Percentiles rank a stretch among this genome's conserved stretches.
Conservation (phyloP, 23 tunicate genomes). For the Halocynthia roretzi region DNA sequence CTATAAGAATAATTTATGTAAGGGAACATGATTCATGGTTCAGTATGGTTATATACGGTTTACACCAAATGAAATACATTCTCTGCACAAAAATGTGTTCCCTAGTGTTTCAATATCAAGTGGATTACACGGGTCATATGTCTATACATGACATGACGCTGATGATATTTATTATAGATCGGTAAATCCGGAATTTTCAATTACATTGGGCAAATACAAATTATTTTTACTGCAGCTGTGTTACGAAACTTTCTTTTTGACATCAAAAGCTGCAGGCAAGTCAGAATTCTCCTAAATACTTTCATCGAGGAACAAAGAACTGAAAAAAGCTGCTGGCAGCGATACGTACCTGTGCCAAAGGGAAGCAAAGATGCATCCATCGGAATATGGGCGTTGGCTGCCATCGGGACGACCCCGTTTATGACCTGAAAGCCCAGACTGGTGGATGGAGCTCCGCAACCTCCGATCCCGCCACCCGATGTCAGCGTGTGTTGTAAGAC, state of each 20-base stretch:
- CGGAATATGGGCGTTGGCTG: slow-evolving; percentile 30
- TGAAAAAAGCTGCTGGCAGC: too few relatives aligned
- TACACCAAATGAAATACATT: too few relatives aligned
- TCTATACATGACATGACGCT: too few relatives aligned
- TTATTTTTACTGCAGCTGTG: neutral
- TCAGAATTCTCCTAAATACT: neutral
- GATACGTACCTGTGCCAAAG: neutral
- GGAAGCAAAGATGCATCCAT: slow-evolving; percentile 21
- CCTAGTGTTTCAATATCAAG: too few relatives aligned
- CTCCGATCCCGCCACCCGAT: slow-evolving; percentile 21
- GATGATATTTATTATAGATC: too few relatives aligned
- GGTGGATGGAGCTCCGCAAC: slow-evolving; percentile 4
- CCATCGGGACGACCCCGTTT: slow-evolving; percentile 41
- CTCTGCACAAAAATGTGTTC: too few relatives aligned
- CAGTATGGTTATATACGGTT: too few relatives aligned
- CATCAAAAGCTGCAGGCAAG: slow-evolving; percentile 5
- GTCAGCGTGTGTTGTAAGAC: slow-evolving; percentile 52
- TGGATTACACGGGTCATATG: too few relatives aligned
- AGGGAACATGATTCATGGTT: too few relatives aligned
- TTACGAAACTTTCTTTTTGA: neutral
- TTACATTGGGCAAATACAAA: neutral
- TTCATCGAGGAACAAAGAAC: too few relatives aligned
- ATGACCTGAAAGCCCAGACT: slow-evolving; percentile 23
- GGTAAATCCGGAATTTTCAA: too few relatives aligned
- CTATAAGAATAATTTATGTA: too few relatives aligned